Percentiles rank a stretch among this genome's conserved stretches.
Evolutionary conservation across 2,113 vertebrate species (phyloP).

Genomic region (Dolichallabes microphthalmus): DNA sequence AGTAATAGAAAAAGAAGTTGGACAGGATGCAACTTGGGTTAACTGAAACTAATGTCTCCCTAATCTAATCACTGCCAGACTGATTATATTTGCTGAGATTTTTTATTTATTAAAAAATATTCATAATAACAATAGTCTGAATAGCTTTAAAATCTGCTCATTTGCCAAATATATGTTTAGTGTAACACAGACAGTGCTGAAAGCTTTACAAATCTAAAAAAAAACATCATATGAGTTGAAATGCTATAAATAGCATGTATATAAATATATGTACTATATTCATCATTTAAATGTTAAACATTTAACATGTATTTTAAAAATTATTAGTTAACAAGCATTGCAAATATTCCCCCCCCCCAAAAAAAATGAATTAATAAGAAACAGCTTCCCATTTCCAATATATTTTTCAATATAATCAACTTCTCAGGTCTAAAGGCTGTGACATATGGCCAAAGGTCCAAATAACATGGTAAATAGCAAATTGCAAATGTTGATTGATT

Average conservation of each 20-base stretch:
- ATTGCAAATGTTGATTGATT: constrained; percentile 82
- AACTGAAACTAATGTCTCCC: constrained; percentile 22
- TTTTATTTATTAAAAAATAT: not conserved
- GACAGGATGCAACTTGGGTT: constrained; percentile 48
- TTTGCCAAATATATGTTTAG: not conserved
- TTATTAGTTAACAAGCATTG: not conserved
- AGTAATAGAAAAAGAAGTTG: constrained; percentile 64
- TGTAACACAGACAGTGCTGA: not conserved
- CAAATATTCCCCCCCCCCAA: too few species aligned
- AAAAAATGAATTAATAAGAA: not conserved
- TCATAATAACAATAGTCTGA: not conserved
- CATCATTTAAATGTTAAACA: not conserved
- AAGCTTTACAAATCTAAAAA: not conserved
- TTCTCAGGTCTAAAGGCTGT: constrained; percentile 62
- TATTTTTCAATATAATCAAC: constrained; percentile 14
- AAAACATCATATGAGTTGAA: not conserved
- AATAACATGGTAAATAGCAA: constrained; percentile 80
- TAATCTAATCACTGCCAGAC: not conserved
- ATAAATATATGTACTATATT: not conserved
- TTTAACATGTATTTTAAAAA: not conserved
- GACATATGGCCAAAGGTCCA: constrained; percentile 73
- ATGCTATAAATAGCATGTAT: not conserved
- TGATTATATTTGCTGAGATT: not conserved
- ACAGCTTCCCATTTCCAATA: not conserved
- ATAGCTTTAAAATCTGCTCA: too few species aligned